Evolutionary conservation across 2,797 vertebrate species (phyloP), one percentile per base, ranked within the genome.

Genomic region (Amblyraja radiata): DNA sequence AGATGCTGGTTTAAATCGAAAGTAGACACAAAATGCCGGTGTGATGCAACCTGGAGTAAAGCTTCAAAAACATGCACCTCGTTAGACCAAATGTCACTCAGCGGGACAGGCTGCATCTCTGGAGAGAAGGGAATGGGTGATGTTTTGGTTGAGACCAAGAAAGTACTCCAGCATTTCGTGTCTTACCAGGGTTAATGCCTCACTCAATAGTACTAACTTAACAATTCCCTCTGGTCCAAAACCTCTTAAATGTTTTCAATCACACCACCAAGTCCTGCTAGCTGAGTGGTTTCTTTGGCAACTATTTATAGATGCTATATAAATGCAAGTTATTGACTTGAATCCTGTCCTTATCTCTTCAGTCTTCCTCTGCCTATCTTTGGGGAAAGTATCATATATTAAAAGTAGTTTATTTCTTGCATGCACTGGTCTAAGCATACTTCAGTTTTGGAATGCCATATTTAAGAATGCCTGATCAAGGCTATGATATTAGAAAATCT

Each of bases 401-500:
- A 32, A 86, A 86, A 63, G 25, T 63, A 13, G 13, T 13, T 65
- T 68, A n/a, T 68, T 88, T 88, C 84, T 36, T 68, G n/a, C 32
- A 18, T 63, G 28, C 6, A 14, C 84, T 36, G n/a, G n/a, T 68
- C 65, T 68, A 18, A 88, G 83, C 6, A 65, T 6, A 18, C 18
- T 88, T 6, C 61, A 88, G 11, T 88, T 88, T 88, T 68, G 16
- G 83, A 63, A 61, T 28, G 23, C 58, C 58, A 10, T 86, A 86
- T 86, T 63, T 86, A 63, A 61, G 83, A 63, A 14, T 58, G 63
- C 58, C 28, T 11, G n/a, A 68, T 88, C 84, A 88, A 88, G 84
- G 84, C 84, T 88, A 65, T 18, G 61, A 86, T 86, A 86, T n/a
- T 86, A 63, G 28, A 86, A 86, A 86, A 86, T 86, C 13, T 63